Evolutionary conservation across 1,140 invertebrate species (phyloP).

Genomic region (Caenorhabditis latens): DNA sequence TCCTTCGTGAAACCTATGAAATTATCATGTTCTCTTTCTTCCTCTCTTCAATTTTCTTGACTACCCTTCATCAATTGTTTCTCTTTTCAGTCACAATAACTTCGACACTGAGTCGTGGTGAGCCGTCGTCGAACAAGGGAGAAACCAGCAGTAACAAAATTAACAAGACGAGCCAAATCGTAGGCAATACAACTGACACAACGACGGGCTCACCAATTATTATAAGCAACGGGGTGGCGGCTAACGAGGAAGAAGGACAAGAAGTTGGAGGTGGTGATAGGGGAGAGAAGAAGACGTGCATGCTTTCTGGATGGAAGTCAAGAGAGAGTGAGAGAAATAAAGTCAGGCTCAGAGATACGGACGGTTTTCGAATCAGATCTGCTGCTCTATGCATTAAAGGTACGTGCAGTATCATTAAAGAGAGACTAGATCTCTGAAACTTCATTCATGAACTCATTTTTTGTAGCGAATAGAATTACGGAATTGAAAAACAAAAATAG

Average conservation of each 20-base stretch:
- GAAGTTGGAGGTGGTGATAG: conserved; percentile 17
- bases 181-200: conserved; percentile 13
- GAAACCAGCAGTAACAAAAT: neutral
- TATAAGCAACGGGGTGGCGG: neutral
- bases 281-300: conserved; percentile 19
- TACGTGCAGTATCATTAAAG: neutral
- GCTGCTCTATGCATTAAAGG: conserved; percentile 62
- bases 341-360: conserved; percentile 33
- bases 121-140: conserved; percentile 34
- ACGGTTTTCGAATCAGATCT: conserved; percentile 55
- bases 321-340: conserved; percentile 49
- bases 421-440: neutral
- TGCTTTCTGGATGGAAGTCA: conserved; percentile 24
- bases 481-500: too few relatives aligned
- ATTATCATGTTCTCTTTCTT: neutral
- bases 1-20: neutral
- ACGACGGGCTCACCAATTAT: conserved; percentile 34
- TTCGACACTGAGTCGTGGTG: conserved; percentile 12
- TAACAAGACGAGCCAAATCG: neutral
- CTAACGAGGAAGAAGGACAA: too few relatives aligned
- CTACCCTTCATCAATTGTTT: too few relatives aligned
- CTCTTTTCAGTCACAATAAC: conserved; percentile 31
- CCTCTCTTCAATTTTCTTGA: neutral
- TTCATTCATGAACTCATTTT: too few relatives aligned
- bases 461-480: too few relatives aligned